These are phyloP conservation scores for Brachyopa scutellaris DNA, from an alignment of 2,888 invertebrate species.

Conservation along the genomic window DNA sequence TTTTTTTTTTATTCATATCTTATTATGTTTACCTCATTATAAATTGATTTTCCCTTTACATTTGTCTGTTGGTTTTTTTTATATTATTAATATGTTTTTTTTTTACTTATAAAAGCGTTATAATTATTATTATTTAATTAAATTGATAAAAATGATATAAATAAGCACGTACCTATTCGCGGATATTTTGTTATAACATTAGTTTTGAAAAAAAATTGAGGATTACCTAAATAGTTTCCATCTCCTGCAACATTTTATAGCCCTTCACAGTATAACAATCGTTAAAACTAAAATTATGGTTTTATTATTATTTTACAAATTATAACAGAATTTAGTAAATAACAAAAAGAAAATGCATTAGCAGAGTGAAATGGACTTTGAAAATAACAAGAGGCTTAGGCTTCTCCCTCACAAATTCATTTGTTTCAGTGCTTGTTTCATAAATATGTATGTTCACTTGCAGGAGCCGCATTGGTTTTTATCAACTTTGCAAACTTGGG, in stretches of 20 bases:
- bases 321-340: slow-evolving; percentile 2
- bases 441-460: too few relatives aligned
- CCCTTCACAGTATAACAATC: slow-evolving; percentile 3
- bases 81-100: slow-evolving; percentile 15
- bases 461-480: too few relatives aligned
- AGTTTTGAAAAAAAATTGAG: slow-evolving; percentile 48
- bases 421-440: too few relatives aligned
- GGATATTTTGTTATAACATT: slow-evolving; percentile 57
- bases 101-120: slow-evolving; percentile 65
- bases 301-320: not conserved
- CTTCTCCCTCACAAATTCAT: too few relatives aligned
- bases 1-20: slow-evolving; percentile 34
- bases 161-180: slow-evolving; percentile 61
- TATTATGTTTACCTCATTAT: slow-evolving; percentile 53
- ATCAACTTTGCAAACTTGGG: too few relatives aligned
- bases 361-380: slow-evolving; percentile 36
- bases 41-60: slow-evolving; percentile 71
- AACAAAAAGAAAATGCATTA: slow-evolving; percentile 48
- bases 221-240: too few relatives aligned
- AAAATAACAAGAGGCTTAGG: too few relatives aligned
- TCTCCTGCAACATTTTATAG: slow-evolving; percentile 7
- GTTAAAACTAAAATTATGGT: not conserved
- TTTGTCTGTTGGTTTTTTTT: slow-evolving; percentile 49
- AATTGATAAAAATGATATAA: slow-evolving; percentile 69
- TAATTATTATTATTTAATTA: slow-evolving; percentile 65